Evolutionary conservation across 1,140 invertebrate genomes (phyloP).

Genomic region (Cherax quadricarinatus): DNA sequence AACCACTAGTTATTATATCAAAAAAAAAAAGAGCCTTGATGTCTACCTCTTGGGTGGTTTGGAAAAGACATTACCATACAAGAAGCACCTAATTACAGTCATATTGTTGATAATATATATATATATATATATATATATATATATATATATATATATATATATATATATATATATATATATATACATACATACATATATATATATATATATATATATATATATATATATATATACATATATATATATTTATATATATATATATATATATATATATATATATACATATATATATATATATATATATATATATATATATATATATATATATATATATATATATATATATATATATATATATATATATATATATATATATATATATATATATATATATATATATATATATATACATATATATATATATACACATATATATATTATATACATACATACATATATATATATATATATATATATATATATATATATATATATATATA

Average conservation of each 20-base stretch:
- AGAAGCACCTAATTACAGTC: too few species aligned
- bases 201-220: constrained; percentile 45
- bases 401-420: too few species aligned
- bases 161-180: constrained; percentile 24
- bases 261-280: constrained; percentile 46
- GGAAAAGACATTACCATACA: too few species aligned
- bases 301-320: constrained; percentile 14
- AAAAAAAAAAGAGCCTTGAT: too few species aligned
- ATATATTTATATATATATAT: constrained; percentile 38
- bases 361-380: too few species aligned
- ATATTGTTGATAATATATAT: neutral
- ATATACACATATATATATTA: too few species aligned
- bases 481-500: constrained; percentile 13
- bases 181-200: constrained; percentile 34
- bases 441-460: too few species aligned
- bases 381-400: too few species aligned
- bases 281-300: constrained; percentile 39
- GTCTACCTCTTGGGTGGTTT: too few species aligned
- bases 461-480: neutral
- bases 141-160: constrained; percentile 26
- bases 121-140: constrained; percentile 36
- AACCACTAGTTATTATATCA: too few species aligned
- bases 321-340: neutral
- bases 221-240: constrained; percentile 38
- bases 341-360: constrained; percentile 4